A percentile compares a stretch with the other conserved stretches of the same genome.
Evolutionary conservation across 2,888 invertebrate genomes (phyloP).

Genomic region (Exocentrus adspersus): DNA sequence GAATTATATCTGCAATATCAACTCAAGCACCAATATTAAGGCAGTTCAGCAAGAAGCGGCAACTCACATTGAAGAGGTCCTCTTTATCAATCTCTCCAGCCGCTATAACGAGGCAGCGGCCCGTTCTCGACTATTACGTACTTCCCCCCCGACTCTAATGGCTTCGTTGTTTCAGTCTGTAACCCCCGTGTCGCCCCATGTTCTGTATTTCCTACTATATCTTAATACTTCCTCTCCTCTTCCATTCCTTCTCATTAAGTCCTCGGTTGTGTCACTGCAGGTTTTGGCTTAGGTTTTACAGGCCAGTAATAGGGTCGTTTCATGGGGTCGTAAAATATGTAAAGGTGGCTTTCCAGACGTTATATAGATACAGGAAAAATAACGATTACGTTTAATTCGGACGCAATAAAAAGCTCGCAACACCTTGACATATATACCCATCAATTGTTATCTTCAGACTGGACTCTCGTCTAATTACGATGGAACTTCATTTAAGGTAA

Average conservation of each 20-base stretch:
- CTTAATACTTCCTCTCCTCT: slow-evolving; percentile 58
- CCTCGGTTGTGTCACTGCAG: slow-evolving; percentile 49
- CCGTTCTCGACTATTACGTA: slow-evolving; percentile 51
- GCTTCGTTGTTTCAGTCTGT: slow-evolving; percentile 54
- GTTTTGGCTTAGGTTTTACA: slow-evolving; percentile 26
- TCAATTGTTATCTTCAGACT: no score
- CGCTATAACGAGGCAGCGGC: slow-evolving; percentile 46
- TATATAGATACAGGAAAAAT: neutral
- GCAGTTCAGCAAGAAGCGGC: slow-evolving; percentile 23
- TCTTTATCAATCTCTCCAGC: slow-evolving; percentile 47
- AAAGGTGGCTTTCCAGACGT: neutral
- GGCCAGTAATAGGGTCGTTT: slow-evolving; percentile 14
- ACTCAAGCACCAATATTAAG: slow-evolving; percentile 23
- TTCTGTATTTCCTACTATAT: slow-evolving; percentile 58
- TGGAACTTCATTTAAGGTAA: no score
- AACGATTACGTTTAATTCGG: no score
- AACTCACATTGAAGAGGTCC: slow-evolving; percentile 30
- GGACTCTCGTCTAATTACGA: no score
- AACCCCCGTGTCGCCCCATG: slow-evolving; percentile 53
- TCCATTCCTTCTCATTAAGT: slow-evolving; percentile 60
- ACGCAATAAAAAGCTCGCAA: no score
- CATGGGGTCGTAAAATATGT: slow-evolving; percentile 15
- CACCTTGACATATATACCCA: no score
- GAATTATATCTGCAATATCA: slow-evolving; percentile 24
- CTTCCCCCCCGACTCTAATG: slow-evolving; percentile 50